Evolutionary conservation across 2,888 invertebrate genomes (phyloP).

Genomic region (Hemithea aestivaria): DNA sequence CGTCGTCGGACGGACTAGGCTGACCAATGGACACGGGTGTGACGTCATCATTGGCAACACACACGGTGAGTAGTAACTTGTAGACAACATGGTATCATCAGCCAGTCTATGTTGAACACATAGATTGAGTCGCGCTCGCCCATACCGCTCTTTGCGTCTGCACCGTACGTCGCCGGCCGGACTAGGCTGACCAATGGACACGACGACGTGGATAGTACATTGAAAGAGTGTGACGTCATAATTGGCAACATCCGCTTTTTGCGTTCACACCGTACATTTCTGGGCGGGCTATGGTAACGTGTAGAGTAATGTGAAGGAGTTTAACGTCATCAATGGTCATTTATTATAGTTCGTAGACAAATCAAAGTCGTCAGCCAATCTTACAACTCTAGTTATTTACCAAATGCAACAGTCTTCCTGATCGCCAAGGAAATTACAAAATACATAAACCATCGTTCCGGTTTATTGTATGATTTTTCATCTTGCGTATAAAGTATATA

Average conservation of each 20-base stretch:
- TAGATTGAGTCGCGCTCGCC: slow-evolving; percentile 37
- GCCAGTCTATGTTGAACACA: slow-evolving; percentile 55
- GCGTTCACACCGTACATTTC: slow-evolving; percentile 34
- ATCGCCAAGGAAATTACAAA: too few species aligned
- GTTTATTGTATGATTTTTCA: too few species aligned
- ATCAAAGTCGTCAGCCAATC: slow-evolving; percentile 64
- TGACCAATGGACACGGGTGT: slow-evolving; percentile 50
- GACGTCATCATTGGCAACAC: slow-evolving; percentile 61
- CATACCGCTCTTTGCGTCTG: slow-evolving; percentile 47
- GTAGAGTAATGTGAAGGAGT: too few species aligned
- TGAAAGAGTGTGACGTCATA: slow-evolving; percentile 43
- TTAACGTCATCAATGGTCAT: too few species aligned
- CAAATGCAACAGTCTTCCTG: too few species aligned
- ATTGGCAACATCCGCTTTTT: slow-evolving; percentile 60
- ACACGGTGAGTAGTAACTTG: slow-evolving; percentile 41
- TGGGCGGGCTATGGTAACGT: slow-evolving; percentile 29
- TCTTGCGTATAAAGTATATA: too few species aligned
- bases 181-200: slow-evolving; percentile 47
- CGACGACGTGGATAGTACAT: slow-evolving; percentile 38
- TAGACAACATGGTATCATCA: slow-evolving; percentile 63
- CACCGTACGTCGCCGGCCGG: slow-evolving; percentile 34
- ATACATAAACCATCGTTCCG: too few species aligned
- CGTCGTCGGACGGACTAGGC: slow-evolving; percentile 19
- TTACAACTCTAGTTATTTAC: too few species aligned
- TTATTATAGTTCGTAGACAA: slow-evolving; percentile 46